Evolutionary conservation across 2,797 vertebrate species (phyloP).

Genomic region (Trichosurus vulpecula): DNA sequence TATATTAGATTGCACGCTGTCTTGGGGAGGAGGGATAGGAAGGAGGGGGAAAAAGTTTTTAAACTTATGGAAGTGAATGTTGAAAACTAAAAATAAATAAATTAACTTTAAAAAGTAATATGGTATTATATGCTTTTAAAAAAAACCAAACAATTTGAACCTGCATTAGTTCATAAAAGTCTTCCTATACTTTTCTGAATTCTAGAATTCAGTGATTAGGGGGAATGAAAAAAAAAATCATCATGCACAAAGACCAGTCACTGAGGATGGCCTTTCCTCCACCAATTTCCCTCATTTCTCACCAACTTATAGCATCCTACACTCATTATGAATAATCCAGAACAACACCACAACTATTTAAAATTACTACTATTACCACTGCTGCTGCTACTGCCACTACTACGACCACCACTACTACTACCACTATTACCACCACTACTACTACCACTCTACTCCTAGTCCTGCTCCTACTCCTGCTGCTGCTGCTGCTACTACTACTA

Average conservation of each 20-base stretch:
- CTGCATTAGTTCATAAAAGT: not conserved
- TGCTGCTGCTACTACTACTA: no score
- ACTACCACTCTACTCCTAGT: not conserved
- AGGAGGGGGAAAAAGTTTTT: no score
- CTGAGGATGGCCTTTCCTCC: not conserved
- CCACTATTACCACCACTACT: not conserved
- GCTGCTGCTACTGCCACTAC: not conserved
- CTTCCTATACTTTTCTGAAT: not conserved
- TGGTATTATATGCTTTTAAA: not conserved
- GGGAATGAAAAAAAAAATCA: not conserved
- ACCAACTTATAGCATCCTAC: slow-evolving; percentile 14
- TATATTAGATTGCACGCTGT: no score
- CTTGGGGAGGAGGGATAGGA: no score
- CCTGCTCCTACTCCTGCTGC: no score
- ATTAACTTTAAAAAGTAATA: no score
- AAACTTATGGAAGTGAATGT: no score
- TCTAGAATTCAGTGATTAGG: not conserved
- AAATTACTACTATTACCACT: not conserved
- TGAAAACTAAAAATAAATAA: no score
- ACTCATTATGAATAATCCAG: not conserved
- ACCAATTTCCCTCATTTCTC: not conserved
- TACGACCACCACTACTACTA: no score
- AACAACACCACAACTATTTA: not conserved
- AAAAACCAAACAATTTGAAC: not conserved
- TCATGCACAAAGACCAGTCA: not conserved